A percentile compares a stretch with the other conserved stretches of the same genome.
Evolutionary conservation across 2,797 vertebrate genomes (phyloP).

Genomic region (Sebastes elongatus): DNA sequence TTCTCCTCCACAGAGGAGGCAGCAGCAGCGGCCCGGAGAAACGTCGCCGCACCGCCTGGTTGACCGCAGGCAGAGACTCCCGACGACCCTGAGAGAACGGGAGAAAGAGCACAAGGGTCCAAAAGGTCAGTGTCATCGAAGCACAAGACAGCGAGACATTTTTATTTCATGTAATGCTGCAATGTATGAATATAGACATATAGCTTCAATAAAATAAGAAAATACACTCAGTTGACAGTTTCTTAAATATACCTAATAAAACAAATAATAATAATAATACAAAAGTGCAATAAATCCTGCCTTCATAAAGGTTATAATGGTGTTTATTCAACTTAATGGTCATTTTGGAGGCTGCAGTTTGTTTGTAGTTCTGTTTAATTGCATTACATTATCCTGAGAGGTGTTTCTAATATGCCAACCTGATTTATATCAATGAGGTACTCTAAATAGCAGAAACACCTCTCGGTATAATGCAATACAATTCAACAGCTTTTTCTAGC

Average conservation of each 20-base stretch:
- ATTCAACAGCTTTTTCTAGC: neutral
- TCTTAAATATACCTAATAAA: neutral
- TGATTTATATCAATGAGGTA: neutral
- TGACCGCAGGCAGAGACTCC: conserved; percentile 54
- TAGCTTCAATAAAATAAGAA: neutral
- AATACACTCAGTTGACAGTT: neutral
- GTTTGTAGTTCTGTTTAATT: neutral
- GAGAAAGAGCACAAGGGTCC: neutral
- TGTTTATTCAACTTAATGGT: neutral
- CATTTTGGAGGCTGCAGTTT: neutral
- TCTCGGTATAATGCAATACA: neutral
- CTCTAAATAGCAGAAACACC: neutral
- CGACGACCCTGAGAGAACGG: conserved; percentile 66
- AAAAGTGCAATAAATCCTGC: neutral
- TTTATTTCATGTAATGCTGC: neutral
- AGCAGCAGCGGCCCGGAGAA: conserved; percentile 86
- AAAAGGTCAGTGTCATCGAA: neutral
- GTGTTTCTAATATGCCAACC: neutral
- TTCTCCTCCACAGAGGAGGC: conserved; percentile 80
- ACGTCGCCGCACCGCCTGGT: conserved; percentile 78
- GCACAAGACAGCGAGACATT: neutral
- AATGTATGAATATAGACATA: neutral
- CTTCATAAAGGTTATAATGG: too few relatives aligned
- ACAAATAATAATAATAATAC: neutral
- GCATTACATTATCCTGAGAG: neutral